phyloP scores from a whole-genome alignment of 1,140 invertebrate genomes.

The Neuroterus valhalla region DNA sequence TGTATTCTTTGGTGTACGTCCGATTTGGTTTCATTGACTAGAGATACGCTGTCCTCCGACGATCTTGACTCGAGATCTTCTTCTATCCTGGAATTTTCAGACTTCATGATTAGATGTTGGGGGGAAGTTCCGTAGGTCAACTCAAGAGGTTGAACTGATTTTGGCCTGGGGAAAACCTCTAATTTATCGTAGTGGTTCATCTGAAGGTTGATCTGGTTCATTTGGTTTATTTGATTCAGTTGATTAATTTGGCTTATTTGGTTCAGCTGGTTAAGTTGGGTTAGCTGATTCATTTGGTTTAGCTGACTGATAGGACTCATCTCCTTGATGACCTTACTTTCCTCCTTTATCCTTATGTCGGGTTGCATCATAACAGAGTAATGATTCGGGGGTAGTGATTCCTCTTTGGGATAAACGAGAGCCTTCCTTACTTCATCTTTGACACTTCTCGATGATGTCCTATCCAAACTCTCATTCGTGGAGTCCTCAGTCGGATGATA shows the following conservation, averaged over 20 bases:
- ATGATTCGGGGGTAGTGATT: not conserved
- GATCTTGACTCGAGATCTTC: slow-evolving; percentile 66
- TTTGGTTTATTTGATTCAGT: slow-evolving; percentile 15
- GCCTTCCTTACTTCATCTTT: slow-evolving; percentile 64
- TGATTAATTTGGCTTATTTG: slow-evolving; percentile 31
- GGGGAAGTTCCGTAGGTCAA: slow-evolving; percentile 40
- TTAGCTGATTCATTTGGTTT: slow-evolving; percentile 29
- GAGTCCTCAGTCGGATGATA: slow-evolving; percentile 90
- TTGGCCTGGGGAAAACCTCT: slow-evolving; percentile 42
- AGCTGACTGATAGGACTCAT: slow-evolving; percentile 19
- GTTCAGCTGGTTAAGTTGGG: slow-evolving; percentile 20
- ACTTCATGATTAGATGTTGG: slow-evolving; percentile 37
- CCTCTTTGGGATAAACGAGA: slow-evolving; percentile 60
- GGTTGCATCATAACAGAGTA: not conserved
- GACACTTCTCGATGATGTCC: slow-evolving; percentile 67
- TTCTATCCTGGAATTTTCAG: slow-evolving; percentile 49
- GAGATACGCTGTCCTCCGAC: slow-evolving; percentile 66
- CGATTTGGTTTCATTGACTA: slow-evolving; percentile 71
- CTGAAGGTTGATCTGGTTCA: slow-evolving; percentile 32
- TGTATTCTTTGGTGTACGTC: slow-evolving; percentile 69
- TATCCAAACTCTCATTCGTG: slow-evolving; percentile 78
- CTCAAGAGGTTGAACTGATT: slow-evolving; percentile 41
- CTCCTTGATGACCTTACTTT: slow-evolving; percentile 21
- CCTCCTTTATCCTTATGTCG: slow-evolving; percentile 36
- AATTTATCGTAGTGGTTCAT: slow-evolving; percentile 43